These are phyloP conservation scores for Metellina segmentata DNA, from an alignment of 2,888 invertebrate species.

Conservation along the genomic window DNA sequence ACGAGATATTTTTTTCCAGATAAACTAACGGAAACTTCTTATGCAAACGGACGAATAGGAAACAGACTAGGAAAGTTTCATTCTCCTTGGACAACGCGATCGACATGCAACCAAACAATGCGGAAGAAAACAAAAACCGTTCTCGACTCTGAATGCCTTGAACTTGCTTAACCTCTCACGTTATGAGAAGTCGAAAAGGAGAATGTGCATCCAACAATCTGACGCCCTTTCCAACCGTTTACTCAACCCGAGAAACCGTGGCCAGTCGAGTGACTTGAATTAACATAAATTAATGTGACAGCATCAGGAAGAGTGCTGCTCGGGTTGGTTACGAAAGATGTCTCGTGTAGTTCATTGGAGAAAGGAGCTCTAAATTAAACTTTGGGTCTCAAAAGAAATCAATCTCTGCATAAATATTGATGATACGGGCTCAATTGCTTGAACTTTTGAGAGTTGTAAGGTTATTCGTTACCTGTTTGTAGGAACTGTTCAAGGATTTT, in stretches of 20 bases:
- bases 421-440: not conserved
- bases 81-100: not conserved
- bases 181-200: slow-evolving; percentile 9
- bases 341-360: no score
- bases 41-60: not conserved
- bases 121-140: slow-evolving; percentile 40
- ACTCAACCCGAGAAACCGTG: slow-evolving; percentile 18
- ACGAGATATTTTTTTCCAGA: no score
- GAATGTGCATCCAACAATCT: slow-evolving; percentile 37
- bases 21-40: not conserved
- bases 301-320: slow-evolving; percentile 12
- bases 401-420: not conserved
- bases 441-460: not conserved
- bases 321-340: slow-evolving; percentile 25
- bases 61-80: no score
- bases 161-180: slow-evolving; percentile 52
- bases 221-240: slow-evolving; percentile 29
- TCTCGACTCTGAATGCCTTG: slow-evolving; percentile 54
- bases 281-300: slow-evolving; percentile 14
- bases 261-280: slow-evolving; percentile 17
- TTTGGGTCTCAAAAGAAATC: not conserved
- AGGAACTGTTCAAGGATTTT: no score
- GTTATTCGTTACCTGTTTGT: no score
- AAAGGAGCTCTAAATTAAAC: no score
- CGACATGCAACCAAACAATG: slow-evolving; percentile 29